Evolutionary conservation across 2,888 invertebrate genomes (phyloP), one percentile per base, ranked within the genome.

Genomic region (Monopis laevigella): DNA sequence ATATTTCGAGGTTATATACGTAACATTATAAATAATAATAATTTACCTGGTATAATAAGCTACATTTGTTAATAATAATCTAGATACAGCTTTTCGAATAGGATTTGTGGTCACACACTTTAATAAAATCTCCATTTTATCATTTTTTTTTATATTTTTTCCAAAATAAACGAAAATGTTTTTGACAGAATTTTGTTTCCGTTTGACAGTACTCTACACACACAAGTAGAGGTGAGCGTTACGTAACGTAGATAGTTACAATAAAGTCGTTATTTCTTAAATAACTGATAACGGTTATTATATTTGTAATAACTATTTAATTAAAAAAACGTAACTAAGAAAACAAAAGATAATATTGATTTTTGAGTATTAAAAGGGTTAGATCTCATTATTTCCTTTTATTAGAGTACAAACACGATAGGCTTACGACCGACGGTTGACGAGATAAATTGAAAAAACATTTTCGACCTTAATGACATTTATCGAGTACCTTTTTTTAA

Each of bases 71-170:
- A 70, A 51, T 49, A 80, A 46, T 53, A 78, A 60, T 52, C 65
- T 74, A 62, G 71, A 63, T 44, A 64, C 62, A 48, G 70, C 61
- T 48, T 66, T 56, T 56, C 63, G 66, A 54, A 74, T 46, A 29
- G 65, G 63, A 56, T 62, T 73, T 59, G 58, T 59, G 41, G 69
- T 67, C 45, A 77, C 53, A 64, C 73, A 66, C 73, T 70, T 74
- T 59, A 71, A 58, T 56, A 82, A 62, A 67, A 78, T 64, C 67
- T 81, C 77, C 81, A 82, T 82, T 78, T 71, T 82, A 67, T 59
- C 77, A 81, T 80, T 72, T 46, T 46, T 45, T 40, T 10, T 16
- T 21, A 58, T 73, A 65, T 59, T 51, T 55, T 52, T 35, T 21
- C 12, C 18, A 36, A 36, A 8, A 11, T 5, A 24, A 18, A 24